Evolutionary conservation across 2,113 vertebrate species (phyloP).

Genomic region (Todiramphus chloris): DNA sequence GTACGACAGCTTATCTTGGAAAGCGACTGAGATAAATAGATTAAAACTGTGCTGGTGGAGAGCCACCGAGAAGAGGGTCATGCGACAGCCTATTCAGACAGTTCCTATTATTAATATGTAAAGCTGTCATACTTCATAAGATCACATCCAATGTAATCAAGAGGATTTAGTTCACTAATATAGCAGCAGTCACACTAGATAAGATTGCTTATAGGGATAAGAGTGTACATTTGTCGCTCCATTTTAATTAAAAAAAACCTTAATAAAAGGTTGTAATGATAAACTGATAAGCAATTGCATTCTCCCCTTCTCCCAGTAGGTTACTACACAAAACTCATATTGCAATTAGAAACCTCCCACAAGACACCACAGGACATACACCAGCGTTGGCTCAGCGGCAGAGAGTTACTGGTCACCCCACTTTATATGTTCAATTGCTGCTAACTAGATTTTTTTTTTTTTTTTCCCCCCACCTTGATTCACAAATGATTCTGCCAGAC

Average conservation of each 20-base stretch:
- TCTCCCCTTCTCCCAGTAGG: conserved; percentile 51
- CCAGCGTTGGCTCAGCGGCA: conserved; percentile 37
- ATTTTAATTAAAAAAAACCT: conserved; percentile 72
- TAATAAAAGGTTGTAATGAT: conserved; percentile 74
- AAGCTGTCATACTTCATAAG: conserved; percentile 73
- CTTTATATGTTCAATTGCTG: conserved; percentile 11
- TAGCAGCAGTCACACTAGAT: conserved; percentile 66
- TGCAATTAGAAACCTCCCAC: conserved; percentile 61
- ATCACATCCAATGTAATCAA: conserved; percentile 71
- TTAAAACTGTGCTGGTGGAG: conserved; percentile 36
- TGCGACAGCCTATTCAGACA: conserved; percentile 46
- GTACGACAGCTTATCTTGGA: background rate
- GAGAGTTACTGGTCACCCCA: conserved; percentile 23
- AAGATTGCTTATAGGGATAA: conserved; percentile 72
- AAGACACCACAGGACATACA: conserved; percentile 45
- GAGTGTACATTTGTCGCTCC: conserved; percentile 62
- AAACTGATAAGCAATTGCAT: conserved; percentile 64
- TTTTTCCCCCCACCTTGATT: background rate
- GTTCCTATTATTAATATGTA: conserved; percentile 68
- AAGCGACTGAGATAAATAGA: conserved; percentile 42
- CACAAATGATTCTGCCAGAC: conserved; percentile 40
- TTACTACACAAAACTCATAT: conserved; percentile 45
- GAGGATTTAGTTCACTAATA: conserved; percentile 71
- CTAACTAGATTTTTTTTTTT: conserved; percentile 33
- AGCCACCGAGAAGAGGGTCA: conserved; percentile 57